phyloP scores from a whole-genome alignment of 2,797 vertebrate genomes.

The Helostoma temminkii region DNA sequence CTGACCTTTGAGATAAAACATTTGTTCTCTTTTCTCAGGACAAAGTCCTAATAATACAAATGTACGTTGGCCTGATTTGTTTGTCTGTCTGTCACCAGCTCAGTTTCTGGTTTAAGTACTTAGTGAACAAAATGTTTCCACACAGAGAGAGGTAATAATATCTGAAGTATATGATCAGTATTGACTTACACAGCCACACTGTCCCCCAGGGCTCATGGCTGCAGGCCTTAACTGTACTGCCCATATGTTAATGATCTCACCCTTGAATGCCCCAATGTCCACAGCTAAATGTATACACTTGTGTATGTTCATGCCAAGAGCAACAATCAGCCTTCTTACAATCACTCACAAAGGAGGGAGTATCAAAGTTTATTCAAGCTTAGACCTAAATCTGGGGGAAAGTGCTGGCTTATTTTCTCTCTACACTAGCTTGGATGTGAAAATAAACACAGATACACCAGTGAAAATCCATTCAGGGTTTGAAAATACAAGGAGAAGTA shows the following conservation, averaged over 20 bases:
- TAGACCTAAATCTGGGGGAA: slow-evolving; percentile 69
- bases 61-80: slow-evolving; percentile 32
- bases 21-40: slow-evolving; percentile 8
- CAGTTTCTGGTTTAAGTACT: slow-evolving; percentile 37
- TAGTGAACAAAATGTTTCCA: slow-evolving; percentile 48
- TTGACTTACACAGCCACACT: slow-evolving; percentile 55
- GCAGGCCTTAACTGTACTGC: slow-evolving; percentile 51
- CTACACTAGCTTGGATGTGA: slow-evolving; percentile 58
- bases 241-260: slow-evolving; percentile 80
- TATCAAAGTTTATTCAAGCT: slow-evolving; percentile 73
- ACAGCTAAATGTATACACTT: slow-evolving; percentile 76
- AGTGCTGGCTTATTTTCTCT: slow-evolving; percentile 71
- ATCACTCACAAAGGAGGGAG: slow-evolving; percentile 73
- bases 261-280: slow-evolving; percentile 62
- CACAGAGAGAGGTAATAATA: slow-evolving; percentile 51
- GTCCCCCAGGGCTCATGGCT: slow-evolving; percentile 59
- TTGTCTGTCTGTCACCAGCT: slow-evolving; percentile 45
- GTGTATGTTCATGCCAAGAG: slow-evolving; percentile 75
- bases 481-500: slow-evolving; percentile 43
- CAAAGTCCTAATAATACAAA: slow-evolving; percentile 26
- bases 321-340: slow-evolving; percentile 76
- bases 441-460: slow-evolving; percentile 67
- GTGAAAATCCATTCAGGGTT: slow-evolving; percentile 58
- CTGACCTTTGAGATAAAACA: not conserved
- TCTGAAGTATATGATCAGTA: slow-evolving; percentile 62